These are phyloP conservation scores for Amblyteles armatorius DNA, from an alignment of 2,888 invertebrate genomes.

Conservation along the genomic window DNA sequence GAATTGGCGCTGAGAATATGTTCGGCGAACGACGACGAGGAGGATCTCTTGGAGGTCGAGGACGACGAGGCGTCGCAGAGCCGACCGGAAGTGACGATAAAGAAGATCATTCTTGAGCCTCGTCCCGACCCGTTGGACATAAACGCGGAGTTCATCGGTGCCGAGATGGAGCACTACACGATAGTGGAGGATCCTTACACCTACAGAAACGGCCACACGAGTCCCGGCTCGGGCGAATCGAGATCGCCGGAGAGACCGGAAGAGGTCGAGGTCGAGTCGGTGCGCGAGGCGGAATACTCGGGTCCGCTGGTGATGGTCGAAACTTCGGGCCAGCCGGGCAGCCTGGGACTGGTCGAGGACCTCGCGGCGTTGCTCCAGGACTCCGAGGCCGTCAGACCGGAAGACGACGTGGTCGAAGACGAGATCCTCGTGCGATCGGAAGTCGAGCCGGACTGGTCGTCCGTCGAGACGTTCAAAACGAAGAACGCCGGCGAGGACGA, in stretches of 20 bases:
- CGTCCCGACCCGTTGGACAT: constrained; percentile 73
- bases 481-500: constrained; percentile 7
- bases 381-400: constrained; percentile 8
- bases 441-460: constrained; percentile 27
- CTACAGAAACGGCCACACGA: constrained; percentile 78
- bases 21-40: constrained; percentile 72
- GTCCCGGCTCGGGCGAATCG: constrained; percentile 56
- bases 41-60: constrained; percentile 61
- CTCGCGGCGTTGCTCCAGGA: not conserved
- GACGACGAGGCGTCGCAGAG: constrained; percentile 64
- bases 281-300: constrained; percentile 37
- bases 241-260: constrained; percentile 54
- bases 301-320: constrained; percentile 11
- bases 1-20: constrained; percentile 82
- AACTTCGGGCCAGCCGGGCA: constrained; percentile 2
- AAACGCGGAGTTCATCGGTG: constrained; percentile 79
- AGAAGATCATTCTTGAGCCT: constrained; percentile 77
- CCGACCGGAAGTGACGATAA: constrained; percentile 77
- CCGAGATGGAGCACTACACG: constrained; percentile 78
- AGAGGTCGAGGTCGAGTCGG: not conserved
- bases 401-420: constrained; percentile 38
- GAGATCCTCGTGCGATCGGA: constrained; percentile 51
- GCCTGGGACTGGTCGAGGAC: constrained; percentile 13
- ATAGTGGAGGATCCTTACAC: constrained; percentile 76
- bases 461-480: constrained; percentile 39